Percentiles rank a stretch among this genome's conserved stretches.
Evolutionary conservation across 2,888 invertebrate genomes (phyloP).

Genomic region (Drosophila suboccidentalis): DNA sequence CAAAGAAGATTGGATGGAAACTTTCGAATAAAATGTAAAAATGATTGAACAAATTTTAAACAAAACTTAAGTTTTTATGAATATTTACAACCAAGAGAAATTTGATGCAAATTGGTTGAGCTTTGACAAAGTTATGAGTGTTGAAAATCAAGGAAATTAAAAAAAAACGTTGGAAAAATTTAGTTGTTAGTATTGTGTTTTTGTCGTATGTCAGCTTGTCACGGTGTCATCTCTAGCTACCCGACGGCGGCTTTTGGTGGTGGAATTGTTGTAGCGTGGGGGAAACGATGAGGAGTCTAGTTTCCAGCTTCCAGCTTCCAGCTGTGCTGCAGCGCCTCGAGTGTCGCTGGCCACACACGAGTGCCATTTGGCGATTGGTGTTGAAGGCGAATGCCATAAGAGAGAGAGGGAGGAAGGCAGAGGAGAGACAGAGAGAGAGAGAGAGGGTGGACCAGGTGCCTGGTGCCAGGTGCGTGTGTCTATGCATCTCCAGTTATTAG

Average conservation of each 20-base stretch:
- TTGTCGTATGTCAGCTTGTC: conserved; percentile 23
- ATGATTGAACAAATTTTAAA: no score
- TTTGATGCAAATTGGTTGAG: no score
- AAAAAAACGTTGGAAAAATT: not conserved
- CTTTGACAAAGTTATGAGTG: no score
- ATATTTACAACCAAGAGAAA: no score
- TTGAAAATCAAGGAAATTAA: no score
- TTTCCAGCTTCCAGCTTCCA: conserved; percentile 50
- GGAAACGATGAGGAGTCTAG: conserved; percentile 35
- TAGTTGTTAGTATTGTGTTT: conserved; percentile 7
- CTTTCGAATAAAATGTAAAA: no score
- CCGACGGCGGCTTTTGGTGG: conserved; percentile 10
- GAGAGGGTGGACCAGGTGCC: conserved; percentile 39
- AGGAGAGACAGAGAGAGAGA: not conserved
- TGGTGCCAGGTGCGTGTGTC: conserved; percentile 62
- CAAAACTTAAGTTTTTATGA: no score
- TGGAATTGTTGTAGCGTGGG: conserved; percentile 29
- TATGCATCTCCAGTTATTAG: conserved; percentile 52
- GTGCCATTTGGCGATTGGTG: conserved; percentile 75
- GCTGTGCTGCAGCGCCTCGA: conserved; percentile 77
- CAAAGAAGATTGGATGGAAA: no score
- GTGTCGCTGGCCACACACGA: conserved; percentile 82
- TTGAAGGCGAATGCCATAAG: conserved; percentile 54
- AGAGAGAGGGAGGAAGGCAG: not conserved
- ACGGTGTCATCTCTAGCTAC: conserved; percentile 49